Evolutionary conservation across 1,140 invertebrate genomes (phyloP).

Genomic region (Drosophila albomicans): DNA sequence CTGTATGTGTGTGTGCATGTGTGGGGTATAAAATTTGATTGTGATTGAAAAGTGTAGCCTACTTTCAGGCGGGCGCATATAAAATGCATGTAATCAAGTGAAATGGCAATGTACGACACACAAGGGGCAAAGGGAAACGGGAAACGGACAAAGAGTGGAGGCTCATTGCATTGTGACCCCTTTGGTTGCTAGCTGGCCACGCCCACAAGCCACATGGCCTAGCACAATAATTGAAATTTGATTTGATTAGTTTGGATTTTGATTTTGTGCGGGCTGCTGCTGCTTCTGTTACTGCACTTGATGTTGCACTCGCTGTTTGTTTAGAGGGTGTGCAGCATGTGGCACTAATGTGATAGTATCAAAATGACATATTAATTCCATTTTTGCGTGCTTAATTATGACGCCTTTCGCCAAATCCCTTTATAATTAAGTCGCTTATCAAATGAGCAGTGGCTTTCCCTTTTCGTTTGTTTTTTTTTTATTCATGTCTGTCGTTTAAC

Average conservation of each 20-base stretch:
- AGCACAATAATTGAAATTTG: conserved; percentile 81
- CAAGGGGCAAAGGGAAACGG: conserved; percentile 13
- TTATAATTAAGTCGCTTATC: conserved; percentile 68
- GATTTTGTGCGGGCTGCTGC: conserved; percentile 37
- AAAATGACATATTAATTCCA: conserved; percentile 66
- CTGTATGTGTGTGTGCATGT: conserved; percentile 18
- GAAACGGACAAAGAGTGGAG: background rate
- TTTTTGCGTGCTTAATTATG: conserved; percentile 55
- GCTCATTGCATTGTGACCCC: conserved; percentile 50
- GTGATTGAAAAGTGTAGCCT: conserved; percentile 83
- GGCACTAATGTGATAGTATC: conserved; percentile 34
- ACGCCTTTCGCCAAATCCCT: conserved; percentile 62
- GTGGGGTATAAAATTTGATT: conserved; percentile 79
- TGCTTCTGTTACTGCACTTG: conserved; percentile 23
- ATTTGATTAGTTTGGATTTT: conserved; percentile 80
- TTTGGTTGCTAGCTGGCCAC: conserved; percentile 38
- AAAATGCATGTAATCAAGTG: conserved; percentile 83
- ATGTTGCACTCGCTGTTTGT: conserved; percentile 19
- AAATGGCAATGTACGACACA: conserved; percentile 67
- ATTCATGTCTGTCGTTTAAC: conserved; percentile 45
- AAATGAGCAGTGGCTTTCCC: conserved; percentile 16
- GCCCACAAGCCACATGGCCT: conserved; percentile 46
- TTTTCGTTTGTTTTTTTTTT: too few species aligned
- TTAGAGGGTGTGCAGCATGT: background rate
- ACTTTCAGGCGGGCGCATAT: conserved; percentile 78